A percentile compares a stretch with the other conserved stretches of the same genome.
These are phyloP conservation scores for Acleris sparsana DNA, from an alignment of 2,888 invertebrate genomes.

Conservation along the genomic window DNA sequence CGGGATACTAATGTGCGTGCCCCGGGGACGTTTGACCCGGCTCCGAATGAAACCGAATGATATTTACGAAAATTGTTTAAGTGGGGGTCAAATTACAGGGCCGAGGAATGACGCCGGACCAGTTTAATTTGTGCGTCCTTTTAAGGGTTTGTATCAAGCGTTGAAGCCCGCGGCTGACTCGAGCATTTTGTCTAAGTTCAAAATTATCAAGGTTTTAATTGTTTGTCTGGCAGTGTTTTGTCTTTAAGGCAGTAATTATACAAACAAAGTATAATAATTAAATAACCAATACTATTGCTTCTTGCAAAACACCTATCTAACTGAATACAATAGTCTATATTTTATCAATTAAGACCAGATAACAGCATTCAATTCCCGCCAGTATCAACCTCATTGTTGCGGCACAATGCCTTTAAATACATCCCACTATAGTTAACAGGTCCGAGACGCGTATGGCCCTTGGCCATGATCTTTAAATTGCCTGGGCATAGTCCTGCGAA, in stretches of 20 bases:
- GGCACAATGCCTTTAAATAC: slow-evolving; percentile 52
- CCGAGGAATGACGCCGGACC: slow-evolving; percentile 58
- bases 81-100: slow-evolving; percentile 76
- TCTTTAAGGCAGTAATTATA: background rate
- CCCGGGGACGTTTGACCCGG: slow-evolving; percentile 74
- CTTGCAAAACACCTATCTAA: background rate
- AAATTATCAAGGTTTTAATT: slow-evolving; percentile 7
- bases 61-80: slow-evolving; percentile 81
- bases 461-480: slow-evolving; percentile 79
- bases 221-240: background rate
- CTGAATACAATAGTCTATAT: background rate
- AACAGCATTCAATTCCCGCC: slow-evolving; percentile 24
- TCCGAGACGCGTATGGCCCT: slow-evolving; percentile 74
- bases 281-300: too few species aligned
- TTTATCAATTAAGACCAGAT: slow-evolving; percentile 5
- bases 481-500: slow-evolving; percentile 68
- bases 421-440: slow-evolving; percentile 60
- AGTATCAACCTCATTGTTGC: slow-evolving; percentile 20
- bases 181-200: background rate
- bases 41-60: slow-evolving; percentile 71
- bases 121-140: slow-evolving; percentile 58
- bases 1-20: slow-evolving; percentile 73
- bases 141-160: slow-evolving; percentile 42
- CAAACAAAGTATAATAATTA: background rate
- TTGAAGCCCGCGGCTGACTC: slow-evolving; percentile 4